Conservation (phyloP, 2,797 vertebrate species). For the Calcarius lapponicus region DNA sequence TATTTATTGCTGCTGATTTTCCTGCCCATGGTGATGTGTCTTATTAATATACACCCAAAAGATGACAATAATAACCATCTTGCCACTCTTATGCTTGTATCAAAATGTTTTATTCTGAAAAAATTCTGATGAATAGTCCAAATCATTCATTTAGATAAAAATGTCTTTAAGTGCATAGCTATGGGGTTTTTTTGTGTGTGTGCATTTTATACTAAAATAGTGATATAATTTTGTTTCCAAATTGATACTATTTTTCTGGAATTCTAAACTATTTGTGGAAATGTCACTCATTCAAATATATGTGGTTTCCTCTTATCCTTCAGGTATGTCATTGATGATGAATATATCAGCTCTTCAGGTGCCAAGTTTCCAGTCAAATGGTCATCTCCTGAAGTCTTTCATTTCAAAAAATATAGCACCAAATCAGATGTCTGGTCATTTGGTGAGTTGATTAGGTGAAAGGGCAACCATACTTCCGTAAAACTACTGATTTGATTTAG, state of each 20-base stretch:
- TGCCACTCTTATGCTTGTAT: neutral
- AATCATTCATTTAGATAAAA: neutral
- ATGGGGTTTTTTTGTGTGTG: neutral
- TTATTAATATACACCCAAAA: neutral
- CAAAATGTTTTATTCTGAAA: neutral
- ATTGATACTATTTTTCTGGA: neutral
- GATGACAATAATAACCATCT: neutral
- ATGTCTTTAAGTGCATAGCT: neutral
- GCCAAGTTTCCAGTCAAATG: conserved; percentile 90
- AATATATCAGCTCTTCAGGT: conserved; percentile 87
- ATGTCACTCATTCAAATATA: neutral
- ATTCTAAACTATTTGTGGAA: neutral
- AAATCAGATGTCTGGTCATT: conserved; percentile 93
- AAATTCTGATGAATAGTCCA: neutral
- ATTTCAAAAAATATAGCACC: conserved; percentile 89
- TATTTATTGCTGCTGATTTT: neutral
- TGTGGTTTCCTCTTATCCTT: neutral
- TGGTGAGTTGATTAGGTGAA: conserved; percentile 74
- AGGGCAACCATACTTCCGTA: neutral
- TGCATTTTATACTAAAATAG: neutral
- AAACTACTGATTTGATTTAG: neutral
- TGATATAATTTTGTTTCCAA: neutral
- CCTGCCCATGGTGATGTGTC: neutral
- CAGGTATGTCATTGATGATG: conserved; percentile 87
- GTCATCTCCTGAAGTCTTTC: conserved; percentile 90